Base-by-base conservation (phyloP, 2,797 vertebrate species). In the Lophius americanus region DNA sequence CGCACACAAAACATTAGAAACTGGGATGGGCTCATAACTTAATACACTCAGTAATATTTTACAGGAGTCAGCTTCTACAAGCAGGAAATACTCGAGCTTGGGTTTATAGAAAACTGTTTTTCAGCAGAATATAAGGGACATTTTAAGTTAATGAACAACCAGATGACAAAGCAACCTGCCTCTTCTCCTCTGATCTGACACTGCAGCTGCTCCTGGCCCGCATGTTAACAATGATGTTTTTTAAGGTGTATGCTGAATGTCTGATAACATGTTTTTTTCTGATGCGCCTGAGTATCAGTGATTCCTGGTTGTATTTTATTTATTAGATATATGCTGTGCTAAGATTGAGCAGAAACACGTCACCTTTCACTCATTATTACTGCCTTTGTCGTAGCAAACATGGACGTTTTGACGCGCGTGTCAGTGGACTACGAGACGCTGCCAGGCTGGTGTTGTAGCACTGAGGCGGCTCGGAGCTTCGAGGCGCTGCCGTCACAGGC, bases 401-500 rank as follows among this genome's bases (percentile, higher is more conserved):
- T 94, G 92, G 94, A 95, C 10, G 80, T 94, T 4, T 80, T 95
- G 86, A 93, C 88, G 32, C 90, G 85, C 38, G 94, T 95, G 46
- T 42, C 69, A 0, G 94, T 95, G 85, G 88, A 93, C 0, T 95
- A 95, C 10, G 70, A 93, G 86, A 93, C 90, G 0, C 36, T 95
- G 33, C 93, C 93, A 0, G 94, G 95, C 36, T 95, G 94, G 95
- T 75, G 83, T 77, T 89, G 93, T 82, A 92, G 89, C 88, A 95
- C 94, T 0, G 94, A 94, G 81, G 86, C 70, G 0, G 92, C 85
- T 2, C 91, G 93, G 49, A 91, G 85, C 55, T 93, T 94, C 3
- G 81, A 86, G 9, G 92, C 94, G 4, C 75, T 96, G 69, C 95
- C 95, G 2, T 0, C 74, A 0, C 78, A 94, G 69, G 95, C 95